Evolutionary conservation across 2,113 vertebrate species (phyloP), one percentile per base, ranked within the genome.

Genomic region (Caracal caracal): DNA sequence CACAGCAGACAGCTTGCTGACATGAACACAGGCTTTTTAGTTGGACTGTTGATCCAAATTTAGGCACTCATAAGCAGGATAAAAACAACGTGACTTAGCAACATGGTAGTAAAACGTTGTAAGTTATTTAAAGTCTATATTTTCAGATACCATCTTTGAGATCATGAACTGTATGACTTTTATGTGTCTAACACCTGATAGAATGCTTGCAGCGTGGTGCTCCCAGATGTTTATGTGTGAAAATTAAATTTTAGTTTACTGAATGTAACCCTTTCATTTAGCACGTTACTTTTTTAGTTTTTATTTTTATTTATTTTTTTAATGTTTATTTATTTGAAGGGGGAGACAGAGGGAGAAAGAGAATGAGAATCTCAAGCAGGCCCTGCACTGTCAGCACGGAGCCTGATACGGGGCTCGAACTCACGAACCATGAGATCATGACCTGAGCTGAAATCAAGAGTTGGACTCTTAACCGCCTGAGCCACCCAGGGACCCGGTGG

Each of bases 181-280:
- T 59, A 10, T 65, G n/a, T 80, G 4, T 66, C 26, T 80, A 37
- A 89, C 26, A 37, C 3, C 10, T 75, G 47, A 47, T 86, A 79
- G 10, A 22, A 3, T 73, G 17, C n/a, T n/a, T 89, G 8, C 19
- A 80, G 16, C 83, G 15, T 73, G n/a, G 20, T 4, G 15, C 35
- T 75, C 30, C 47, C 30, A 19, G 20, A 35, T 78, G n/a, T 94
- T 84, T 80, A 33, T 85, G 53, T 43, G 43, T 80, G 40, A 75
- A 92, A 73, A 93, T 84, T 79, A 80, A 78, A 59, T 40, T 79
- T 79, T 56, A 22, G 26, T 68, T 94, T 90, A 61, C 37, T 90
- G 73, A 85, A 56, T 73, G 7, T 71, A 75, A 81, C 10, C 10
- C 22, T 33, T 33, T 4, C 4, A 47, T 19, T 43, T 37, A 51